Evolutionary conservation across 2,797 vertebrate species (phyloP).

Genomic region (Stomatorhinus walkeri): DNA sequence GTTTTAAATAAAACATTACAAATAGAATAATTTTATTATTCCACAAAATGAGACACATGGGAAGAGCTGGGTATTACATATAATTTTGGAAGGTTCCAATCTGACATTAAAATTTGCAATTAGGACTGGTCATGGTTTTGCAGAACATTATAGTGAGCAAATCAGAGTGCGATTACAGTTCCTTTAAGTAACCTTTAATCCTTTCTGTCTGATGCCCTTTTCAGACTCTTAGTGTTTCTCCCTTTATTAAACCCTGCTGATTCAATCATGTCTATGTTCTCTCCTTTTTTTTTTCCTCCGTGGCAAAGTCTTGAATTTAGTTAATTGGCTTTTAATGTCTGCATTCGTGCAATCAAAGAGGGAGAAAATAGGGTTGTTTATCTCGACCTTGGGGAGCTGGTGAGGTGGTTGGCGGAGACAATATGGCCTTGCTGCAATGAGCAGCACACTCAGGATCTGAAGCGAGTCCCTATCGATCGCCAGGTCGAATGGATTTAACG

Average conservation of each 20-base stretch:
- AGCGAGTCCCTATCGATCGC: slow-evolving; percentile 43
- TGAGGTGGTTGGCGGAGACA: slow-evolving; percentile 44
- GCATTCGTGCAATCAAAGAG: slow-evolving; percentile 65
- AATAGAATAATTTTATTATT: slow-evolving; percentile 20
- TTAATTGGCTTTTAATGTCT: slow-evolving; percentile 73
- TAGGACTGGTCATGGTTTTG: slow-evolving; percentile 19
- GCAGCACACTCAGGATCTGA: slow-evolving; percentile 41
- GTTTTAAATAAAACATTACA: background rate
- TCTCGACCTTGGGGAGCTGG: slow-evolving; percentile 65
- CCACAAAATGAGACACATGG: background rate
- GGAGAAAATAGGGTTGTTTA: slow-evolving; percentile 55
- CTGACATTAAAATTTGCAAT: slow-evolving; percentile 34
- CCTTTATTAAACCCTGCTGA: slow-evolving; percentile 45
- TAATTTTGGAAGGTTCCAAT: slow-evolving; percentile 20
- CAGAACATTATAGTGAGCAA: slow-evolving; percentile 34
- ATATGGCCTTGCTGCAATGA: slow-evolving; percentile 34
- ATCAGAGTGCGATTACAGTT: slow-evolving; percentile 50
- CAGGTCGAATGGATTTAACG: slow-evolving; percentile 40
- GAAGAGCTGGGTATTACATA: background rate
- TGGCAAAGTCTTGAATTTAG: slow-evolving; percentile 63
- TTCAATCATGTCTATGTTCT: slow-evolving; percentile 55
- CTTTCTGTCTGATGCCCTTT: slow-evolving; percentile 62
- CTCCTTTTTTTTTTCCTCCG: slow-evolving; percentile 45
- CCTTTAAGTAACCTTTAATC: slow-evolving; percentile 56
- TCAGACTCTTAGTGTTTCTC: slow-evolving; percentile 43